Evolutionary conservation across 2,888 invertebrate genomes (phyloP).

Genomic region (Dermolepida albohirtum): DNA sequence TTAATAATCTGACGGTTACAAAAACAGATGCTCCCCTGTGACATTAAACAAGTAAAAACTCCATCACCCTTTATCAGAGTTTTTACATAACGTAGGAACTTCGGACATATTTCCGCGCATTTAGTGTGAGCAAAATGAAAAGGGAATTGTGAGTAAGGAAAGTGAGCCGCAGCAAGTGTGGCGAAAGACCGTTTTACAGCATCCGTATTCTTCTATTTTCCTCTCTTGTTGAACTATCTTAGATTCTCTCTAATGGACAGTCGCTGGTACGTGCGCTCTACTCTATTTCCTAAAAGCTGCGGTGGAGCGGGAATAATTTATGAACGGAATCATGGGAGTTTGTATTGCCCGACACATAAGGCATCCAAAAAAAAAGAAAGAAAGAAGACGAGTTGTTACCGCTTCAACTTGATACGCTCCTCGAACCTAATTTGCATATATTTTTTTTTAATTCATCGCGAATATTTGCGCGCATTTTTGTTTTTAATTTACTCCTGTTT

Average conservation of each 20-base stretch:
- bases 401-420: conserved; percentile 2
- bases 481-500: conserved; percentile 9
- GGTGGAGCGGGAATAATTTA: conserved; percentile 46
- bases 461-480: neutral
- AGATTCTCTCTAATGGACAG: conserved; percentile 54
- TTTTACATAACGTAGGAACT: conserved; percentile 3
- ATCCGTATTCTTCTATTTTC: conserved; percentile 44
- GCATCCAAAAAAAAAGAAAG: conserved; percentile 4
- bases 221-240: conserved; percentile 51
- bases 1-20: no score
- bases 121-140: conserved; percentile 22
- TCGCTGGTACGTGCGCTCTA: conserved; percentile 53
- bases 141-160: conserved; percentile 13
- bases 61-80: conserved; percentile 15
- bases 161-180: conserved; percentile 9
- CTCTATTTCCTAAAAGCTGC: conserved; percentile 53
- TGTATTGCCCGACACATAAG: conserved; percentile 35
- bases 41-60: conserved; percentile 27
- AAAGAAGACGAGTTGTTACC: conserved; percentile 13
- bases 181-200: conserved; percentile 23
- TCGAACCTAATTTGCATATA: conserved; percentile 26
- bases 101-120: conserved; percentile 27
- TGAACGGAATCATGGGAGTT: conserved; percentile 31
- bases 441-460: conserved; percentile 10
- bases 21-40: no score